Conservation (phyloP, 1,140 invertebrate genomes). For the Episyrphus balteatus region DNA sequence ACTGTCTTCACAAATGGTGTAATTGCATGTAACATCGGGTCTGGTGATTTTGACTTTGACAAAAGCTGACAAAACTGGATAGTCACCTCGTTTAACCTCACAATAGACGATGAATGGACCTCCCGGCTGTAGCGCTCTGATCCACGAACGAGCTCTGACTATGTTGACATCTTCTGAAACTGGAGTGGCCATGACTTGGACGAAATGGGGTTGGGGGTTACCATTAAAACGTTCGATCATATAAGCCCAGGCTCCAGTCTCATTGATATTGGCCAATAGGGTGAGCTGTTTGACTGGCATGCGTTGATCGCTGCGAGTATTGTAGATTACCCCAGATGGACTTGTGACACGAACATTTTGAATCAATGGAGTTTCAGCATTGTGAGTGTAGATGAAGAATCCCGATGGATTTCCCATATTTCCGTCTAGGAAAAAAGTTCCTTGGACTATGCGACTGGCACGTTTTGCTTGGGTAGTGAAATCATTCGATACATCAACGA, state of each 20-base stretch:
- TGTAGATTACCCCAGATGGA: slow-evolving; percentile 37
- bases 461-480: not conserved
- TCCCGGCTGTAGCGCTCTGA: slow-evolving; percentile 17
- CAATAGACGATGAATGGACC: slow-evolving; percentile 39
- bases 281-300: slow-evolving; percentile 41
- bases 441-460: slow-evolving; percentile 23
- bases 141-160: slow-evolving; percentile 36
- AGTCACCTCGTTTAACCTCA: slow-evolving; percentile 43
- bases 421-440: slow-evolving; percentile 40
- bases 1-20: slow-evolving; percentile 24
- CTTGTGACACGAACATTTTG: slow-evolving; percentile 37
- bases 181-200: slow-evolving; percentile 43
- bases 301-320: slow-evolving; percentile 35
- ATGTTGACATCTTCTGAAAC: slow-evolving; percentile 29
- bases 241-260: slow-evolving; percentile 48
- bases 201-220: slow-evolving; percentile 46
- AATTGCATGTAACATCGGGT: slow-evolving; percentile 25
- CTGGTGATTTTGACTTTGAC: slow-evolving; percentile 40
- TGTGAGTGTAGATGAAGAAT: slow-evolving; percentile 35
- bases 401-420: slow-evolving; percentile 38
- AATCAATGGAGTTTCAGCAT: slow-evolving; percentile 39
- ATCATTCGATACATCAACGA: not conserved
- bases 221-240: slow-evolving; percentile 44
- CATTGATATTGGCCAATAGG: slow-evolving; percentile 40
- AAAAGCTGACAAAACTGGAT: slow-evolving; percentile 41